Evolutionary conservation across 2,888 invertebrate genomes (phyloP).

Genomic region (Scaptodrosophila latifasciaeformis): DNA sequence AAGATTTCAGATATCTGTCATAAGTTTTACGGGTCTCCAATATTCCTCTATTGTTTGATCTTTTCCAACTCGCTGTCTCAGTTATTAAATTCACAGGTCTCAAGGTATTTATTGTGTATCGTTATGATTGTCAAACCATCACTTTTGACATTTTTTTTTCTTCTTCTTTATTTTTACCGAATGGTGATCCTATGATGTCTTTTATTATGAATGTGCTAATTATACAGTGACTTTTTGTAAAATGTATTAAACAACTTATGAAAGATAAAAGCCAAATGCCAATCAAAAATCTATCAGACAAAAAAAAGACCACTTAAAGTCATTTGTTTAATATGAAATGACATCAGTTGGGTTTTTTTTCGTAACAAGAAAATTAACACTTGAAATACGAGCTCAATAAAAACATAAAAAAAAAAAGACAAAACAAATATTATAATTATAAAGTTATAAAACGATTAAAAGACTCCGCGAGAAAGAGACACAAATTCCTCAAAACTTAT

Average conservation of each 20-base stretch:
- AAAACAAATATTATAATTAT: too few relatives aligned
- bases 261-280: slow-evolving; percentile 5
- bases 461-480: not conserved
- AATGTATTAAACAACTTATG: slow-evolving; percentile 20
- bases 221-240: slow-evolving; percentile 37
- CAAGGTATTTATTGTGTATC: slow-evolving; percentile 2
- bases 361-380: not conserved
- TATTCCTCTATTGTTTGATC: slow-evolving; percentile 34
- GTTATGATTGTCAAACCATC: slow-evolving; percentile 36
- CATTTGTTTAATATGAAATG: slow-evolving; percentile 13
- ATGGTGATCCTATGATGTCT: slow-evolving; percentile 42
- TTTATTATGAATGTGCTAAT: slow-evolving; percentile 57
- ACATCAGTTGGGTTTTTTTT: not conserved
- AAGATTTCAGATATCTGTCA: slow-evolving; percentile 54
- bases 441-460: not conserved
- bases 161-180: too few relatives aligned
- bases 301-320: not conserved
- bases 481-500: not conserved
- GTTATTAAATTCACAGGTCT: too few relatives aligned
- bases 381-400: not conserved
- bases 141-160: slow-evolving; percentile 42
- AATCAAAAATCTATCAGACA: slow-evolving; percentile 4
- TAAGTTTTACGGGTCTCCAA: slow-evolving; percentile 50
- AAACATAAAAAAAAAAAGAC: too few relatives aligned
- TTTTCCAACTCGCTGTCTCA: too few relatives aligned